Evolutionary conservation across 2,113 vertebrate genomes (phyloP), one percentile per base, ranked within the genome.

Genomic region (Rattus rattus): DNA sequence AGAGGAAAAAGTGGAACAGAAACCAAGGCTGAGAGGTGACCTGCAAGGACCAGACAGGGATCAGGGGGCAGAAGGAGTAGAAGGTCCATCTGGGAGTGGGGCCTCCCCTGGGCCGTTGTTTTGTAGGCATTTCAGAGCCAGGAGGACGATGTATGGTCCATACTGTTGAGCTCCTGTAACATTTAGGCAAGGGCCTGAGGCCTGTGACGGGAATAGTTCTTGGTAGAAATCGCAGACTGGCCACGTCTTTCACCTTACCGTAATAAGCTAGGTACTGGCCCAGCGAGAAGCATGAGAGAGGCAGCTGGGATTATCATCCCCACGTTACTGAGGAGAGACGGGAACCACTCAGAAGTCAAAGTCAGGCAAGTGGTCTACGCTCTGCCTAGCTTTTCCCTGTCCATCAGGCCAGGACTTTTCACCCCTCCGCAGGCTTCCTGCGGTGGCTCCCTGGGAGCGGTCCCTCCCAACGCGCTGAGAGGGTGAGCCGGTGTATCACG

Each of bases 231-330:
- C 14, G 19, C 0, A 4, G 54, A 54, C 73, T 59, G 77, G 89
- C 36, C 39, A 9, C 16, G 36, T 70, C 56, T 81, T 12, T 63
- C n/a, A 54, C 20, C 3, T 2, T 28, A 47, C 5, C 61, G 92
- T 47, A 33, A 39, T 17, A 54, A 39, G 43, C 54, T 16, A 7
- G n/a, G 87, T 5, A 19, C 43, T 43, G 89, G 65, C 52, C 76
- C 5, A 10, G 59, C 39, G 2, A 0, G 0, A 43, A 77, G 65
- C 13, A 3, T 2, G n/a, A 33, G 2, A 19, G 22, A 84, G 33
- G 22, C 17, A 54, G 47, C 59, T 85, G 56, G 56, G 20, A 63
- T 69, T 47, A 28, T 84, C 73, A n/a, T 8, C 8, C 9, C 52
- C 6, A 61, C 61, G 39, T 83, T 39, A 63, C n/a, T 84, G 81